Evolutionary conservation across 2,113 vertebrate genomes (phyloP).

Genomic region (Ancistrus triradiatus): DNA sequence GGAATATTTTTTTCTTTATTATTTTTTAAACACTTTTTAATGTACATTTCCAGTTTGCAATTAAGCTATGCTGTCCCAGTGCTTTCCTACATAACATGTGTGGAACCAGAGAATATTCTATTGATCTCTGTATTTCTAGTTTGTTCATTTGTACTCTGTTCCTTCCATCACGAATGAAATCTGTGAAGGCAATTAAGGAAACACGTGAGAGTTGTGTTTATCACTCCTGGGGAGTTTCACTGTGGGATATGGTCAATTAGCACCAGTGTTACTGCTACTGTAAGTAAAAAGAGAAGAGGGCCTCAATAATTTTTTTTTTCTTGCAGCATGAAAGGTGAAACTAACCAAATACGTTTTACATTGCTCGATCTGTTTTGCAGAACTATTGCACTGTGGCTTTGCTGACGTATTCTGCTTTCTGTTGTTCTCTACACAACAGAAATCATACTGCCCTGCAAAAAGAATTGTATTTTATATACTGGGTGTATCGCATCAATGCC

Average conservation of each 20-base stretch:
- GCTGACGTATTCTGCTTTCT: no score
- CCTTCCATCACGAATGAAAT: constrained; percentile 29
- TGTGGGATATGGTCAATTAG: constrained; percentile 33
- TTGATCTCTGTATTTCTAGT: constrained; percentile 18
- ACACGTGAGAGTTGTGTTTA: constrained; percentile 33
- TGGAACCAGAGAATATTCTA: constrained; percentile 24
- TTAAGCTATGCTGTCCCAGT: constrained; percentile 15
- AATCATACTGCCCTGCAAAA: no score
- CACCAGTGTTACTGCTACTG: constrained; percentile 20
- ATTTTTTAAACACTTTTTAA: no score
- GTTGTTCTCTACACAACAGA: no score
- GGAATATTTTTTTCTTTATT: constrained; percentile 42
- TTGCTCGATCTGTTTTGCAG: no score
- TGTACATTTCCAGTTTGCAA: constrained; percentile 37
- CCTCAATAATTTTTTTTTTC: not conserved
- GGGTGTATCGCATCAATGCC: no score
- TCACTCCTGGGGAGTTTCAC: constrained; percentile 41
- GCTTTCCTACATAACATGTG: constrained; percentile 6
- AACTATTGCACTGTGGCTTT: no score
- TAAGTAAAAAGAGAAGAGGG: constrained; percentile 10
- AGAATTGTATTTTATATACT: no score
- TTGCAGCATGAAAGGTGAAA: not conserved
- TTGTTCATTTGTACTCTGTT: constrained; percentile 20
- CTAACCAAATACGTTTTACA: not conserved
- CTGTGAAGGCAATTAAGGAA: constrained; percentile 40